Base-by-base conservation (phyloP, 1,140 invertebrate species). In the Melipona quadrifasciata region DNA sequence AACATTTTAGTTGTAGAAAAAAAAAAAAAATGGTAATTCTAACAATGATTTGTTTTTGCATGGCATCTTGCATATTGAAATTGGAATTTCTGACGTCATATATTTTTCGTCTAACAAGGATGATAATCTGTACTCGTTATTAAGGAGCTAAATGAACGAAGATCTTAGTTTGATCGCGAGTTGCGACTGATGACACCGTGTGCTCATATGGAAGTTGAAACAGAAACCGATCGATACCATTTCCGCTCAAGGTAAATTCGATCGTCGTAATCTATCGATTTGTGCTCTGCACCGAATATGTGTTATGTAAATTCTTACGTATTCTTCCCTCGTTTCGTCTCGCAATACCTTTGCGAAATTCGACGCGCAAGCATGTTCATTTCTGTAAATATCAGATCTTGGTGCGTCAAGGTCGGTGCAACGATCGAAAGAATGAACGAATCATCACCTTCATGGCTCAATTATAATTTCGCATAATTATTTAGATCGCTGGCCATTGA, bases 331-430 rank as follows among this genome's bases (percentile, higher is more conserved):
- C 24, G 64, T 86, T 67, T 76, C 19, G 21, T 83, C 39, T 47
- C 64, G 68, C 77, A 27, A 80, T n/a, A 86, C 19, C 47, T 71
- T 86, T 67, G 65, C 53, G 31, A 85, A 55, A 11, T 86, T 72
- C 78, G 85, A 75, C 74, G 58, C 34, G 51, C 76, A 76, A 70
- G 75, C 55, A 55, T 76, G 80, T 61, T 68, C 65, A 80, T 84
- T 82, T 76, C 76, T 89, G 88, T 89, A 89, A 84, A 89, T 89
- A 89, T 78, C 80, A 86, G 68, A 79, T 64, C 47, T 65, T 81
- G 31, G 72, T 80, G 76, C 76, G 58, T 73, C 78, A 78, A 78
- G 68, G 39, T 75, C 58, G 87, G 68, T 84, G 88, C 81, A 82
- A 84, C 67, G 65, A 84, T 86, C 51, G 55, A 31, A 87, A 55